These are phyloP conservation scores for Pseudachorutes palmiensis DNA, from an alignment of 1,140 invertebrate species.

Conservation along the genomic window DNA sequence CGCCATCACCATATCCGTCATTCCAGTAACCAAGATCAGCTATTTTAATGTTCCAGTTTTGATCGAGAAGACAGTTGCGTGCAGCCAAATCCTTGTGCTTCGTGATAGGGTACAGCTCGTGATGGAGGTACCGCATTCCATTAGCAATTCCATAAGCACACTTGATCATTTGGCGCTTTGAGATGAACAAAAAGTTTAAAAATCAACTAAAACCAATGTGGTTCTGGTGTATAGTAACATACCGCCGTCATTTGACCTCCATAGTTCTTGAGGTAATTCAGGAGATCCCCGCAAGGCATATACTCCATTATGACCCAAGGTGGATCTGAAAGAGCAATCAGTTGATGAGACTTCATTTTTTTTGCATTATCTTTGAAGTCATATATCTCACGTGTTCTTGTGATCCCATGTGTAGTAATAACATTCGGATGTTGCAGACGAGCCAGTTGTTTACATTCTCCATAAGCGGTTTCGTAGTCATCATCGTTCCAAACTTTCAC, in stretches of 20 bases:
- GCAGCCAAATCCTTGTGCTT: conserved; percentile 4
- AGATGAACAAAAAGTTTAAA: too few relatives aligned
- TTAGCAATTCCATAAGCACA: conserved; percentile 1
- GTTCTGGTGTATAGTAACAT: too few relatives aligned
- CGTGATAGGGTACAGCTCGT: neutral
- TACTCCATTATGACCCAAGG: neutral
- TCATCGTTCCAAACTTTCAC: neutral
- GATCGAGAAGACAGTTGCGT: neutral
- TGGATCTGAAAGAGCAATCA: neutral
- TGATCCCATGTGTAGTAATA: neutral
- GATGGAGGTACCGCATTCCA: conserved; percentile 11
- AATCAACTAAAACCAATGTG: too few relatives aligned
- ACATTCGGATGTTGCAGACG: neutral
- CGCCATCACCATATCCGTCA: neutral
- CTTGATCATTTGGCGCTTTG: too few relatives aligned
- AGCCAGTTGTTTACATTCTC: neutral
- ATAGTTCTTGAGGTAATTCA: neutral
- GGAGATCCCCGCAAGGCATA: neutral
- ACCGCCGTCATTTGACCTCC: neutral
- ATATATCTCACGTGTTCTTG: neutral
- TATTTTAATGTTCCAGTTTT: neutral
- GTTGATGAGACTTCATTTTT: neutral
- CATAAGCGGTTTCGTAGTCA: neutral
- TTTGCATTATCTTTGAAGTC: neutral
- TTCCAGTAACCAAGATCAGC: conserved; percentile 1